A percentile compares a stretch with the other conserved stretches of the same genome.
Evolutionary conservation across 2,888 invertebrate species (phyloP).

Genomic region (Ochropleura leucogaster): DNA sequence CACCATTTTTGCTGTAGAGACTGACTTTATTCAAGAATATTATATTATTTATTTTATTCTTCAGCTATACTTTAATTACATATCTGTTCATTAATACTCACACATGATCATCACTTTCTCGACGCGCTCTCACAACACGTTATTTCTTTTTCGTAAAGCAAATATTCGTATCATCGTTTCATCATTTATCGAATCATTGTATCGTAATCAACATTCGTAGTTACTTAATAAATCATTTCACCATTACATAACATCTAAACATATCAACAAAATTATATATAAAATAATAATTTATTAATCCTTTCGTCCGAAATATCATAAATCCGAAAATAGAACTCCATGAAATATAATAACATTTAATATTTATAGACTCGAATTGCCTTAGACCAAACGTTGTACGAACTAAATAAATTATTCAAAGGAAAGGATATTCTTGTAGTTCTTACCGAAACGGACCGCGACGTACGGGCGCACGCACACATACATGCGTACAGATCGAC

Average conservation of each 20-base stretch:
- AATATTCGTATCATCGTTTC: no score
- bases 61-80: no score
- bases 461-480: neutral
- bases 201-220: neutral
- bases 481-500: neutral
- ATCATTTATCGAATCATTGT: no score
- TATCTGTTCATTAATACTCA: no score
- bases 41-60: no score
- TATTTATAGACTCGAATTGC: constrained; percentile 36
- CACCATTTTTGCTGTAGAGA: neutral
- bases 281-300: neutral
- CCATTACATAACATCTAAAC: constrained; percentile 7
- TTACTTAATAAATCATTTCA: constrained; percentile 13
- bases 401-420: constrained; percentile 41
- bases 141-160: no score
- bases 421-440: constrained; percentile 18
- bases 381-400: neutral
- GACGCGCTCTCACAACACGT: no score
- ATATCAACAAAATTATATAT: neutral
- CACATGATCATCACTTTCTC: no score
- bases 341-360: constrained; percentile 18
- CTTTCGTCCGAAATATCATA: no score
- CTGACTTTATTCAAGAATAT: constrained; percentile 1
- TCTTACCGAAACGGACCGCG: neutral
- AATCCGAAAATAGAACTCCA: constrained; percentile 36